These are phyloP conservation scores for Phylloscopus collybita DNA, from an alignment of 2,797 vertebrate genomes.

Conservation along the genomic window DNA sequence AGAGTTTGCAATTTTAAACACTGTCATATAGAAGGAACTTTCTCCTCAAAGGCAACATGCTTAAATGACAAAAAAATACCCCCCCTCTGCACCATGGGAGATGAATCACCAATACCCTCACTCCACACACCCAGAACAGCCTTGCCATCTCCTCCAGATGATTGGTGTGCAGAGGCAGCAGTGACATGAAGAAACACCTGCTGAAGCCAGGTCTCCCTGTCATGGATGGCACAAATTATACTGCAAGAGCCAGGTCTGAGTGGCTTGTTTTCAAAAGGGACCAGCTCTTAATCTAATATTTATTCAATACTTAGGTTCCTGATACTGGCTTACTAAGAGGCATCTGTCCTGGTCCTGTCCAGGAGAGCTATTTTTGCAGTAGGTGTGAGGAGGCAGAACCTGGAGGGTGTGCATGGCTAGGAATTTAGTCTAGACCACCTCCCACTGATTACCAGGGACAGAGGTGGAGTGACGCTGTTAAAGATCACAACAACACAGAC, in stretches of 20 bases:
- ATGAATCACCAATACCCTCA: neutral
- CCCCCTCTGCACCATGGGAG: neutral
- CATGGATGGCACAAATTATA: neutral
- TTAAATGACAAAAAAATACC: neutral
- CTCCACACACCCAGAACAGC: neutral
- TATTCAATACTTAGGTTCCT: neutral
- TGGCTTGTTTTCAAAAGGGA: neutral
- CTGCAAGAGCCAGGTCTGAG: neutral
- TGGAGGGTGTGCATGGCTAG: neutral
- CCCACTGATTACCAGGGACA: neutral
- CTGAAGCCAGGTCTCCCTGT: neutral
- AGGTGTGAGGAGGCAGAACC: accelerated
- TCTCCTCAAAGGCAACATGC: neutral
- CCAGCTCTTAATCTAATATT: neutral
- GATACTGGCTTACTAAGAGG: neutral
- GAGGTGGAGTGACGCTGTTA: neutral
- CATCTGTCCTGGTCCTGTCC: neutral
- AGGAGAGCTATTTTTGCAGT: neutral
- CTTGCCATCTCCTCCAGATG: accelerated
- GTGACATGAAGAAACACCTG: neutral
- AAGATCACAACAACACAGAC: too few species aligned
- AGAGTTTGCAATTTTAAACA: neutral
- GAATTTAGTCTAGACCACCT: neutral
- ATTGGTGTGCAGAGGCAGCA: neutral
- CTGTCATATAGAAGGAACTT: neutral